Conservation (phyloP, 2,888 invertebrate species). For the Macrosiphum euphorbiae region DNA sequence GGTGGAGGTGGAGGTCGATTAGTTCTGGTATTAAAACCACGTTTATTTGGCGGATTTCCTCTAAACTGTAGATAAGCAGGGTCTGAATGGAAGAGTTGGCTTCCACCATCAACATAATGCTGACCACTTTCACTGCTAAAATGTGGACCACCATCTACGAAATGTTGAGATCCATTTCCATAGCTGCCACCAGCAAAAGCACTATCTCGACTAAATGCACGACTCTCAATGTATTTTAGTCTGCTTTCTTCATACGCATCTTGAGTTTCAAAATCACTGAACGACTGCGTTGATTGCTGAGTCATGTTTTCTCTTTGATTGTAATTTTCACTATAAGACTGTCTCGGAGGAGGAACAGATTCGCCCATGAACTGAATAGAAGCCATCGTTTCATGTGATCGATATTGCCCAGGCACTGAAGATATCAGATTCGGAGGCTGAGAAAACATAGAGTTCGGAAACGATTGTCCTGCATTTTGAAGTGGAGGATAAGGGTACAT, state of each 20-base stretch:
- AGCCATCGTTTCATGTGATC: slow-evolving; percentile 33
- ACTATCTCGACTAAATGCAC: slow-evolving; percentile 38
- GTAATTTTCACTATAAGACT: slow-evolving; percentile 46
- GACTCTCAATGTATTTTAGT: slow-evolving; percentile 47
- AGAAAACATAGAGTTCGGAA: slow-evolving; percentile 60
- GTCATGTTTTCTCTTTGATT: slow-evolving; percentile 55
- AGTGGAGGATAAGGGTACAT: slow-evolving; percentile 49
- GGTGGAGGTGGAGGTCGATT: slow-evolving; percentile 39
- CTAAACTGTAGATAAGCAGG: slow-evolving; percentile 46
- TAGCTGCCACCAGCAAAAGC: slow-evolving; percentile 25
- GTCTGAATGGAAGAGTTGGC: slow-evolving; percentile 47
- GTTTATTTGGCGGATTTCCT: slow-evolving; percentile 7
- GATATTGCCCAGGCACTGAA: slow-evolving; percentile 17
- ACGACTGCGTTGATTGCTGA: slow-evolving; percentile 14
- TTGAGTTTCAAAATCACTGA: slow-evolving; percentile 49
- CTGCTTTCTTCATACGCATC: slow-evolving; percentile 54
- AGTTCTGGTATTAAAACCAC: slow-evolving; percentile 48
- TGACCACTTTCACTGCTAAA: slow-evolving; percentile 40
- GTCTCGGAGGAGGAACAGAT: slow-evolving; percentile 3
- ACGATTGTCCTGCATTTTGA: slow-evolving; percentile 51
- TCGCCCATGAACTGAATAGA: slow-evolving; percentile 39
- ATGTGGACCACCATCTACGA: slow-evolving; percentile 26
- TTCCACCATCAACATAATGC: slow-evolving; percentile 46
- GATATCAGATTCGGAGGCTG: slow-evolving; percentile 53
- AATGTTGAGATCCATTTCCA: slow-evolving; percentile 60